Evolutionary conservation across 2,797 vertebrate species (phyloP), one percentile per base, ranked within the genome.

Genomic region (Pteronotus mesoamericanus): DNA sequence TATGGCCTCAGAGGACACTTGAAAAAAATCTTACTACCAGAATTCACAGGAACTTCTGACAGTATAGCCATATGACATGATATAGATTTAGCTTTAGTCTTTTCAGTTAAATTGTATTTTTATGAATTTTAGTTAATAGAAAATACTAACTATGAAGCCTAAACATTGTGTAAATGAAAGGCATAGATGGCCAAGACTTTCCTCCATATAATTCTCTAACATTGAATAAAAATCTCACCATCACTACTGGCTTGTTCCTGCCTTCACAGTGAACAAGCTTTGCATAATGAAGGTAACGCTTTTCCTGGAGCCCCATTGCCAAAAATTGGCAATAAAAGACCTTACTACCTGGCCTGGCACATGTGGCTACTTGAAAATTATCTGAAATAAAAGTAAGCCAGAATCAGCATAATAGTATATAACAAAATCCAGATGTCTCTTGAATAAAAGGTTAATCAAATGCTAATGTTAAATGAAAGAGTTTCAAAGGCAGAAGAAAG

Each of bases 401-500:
- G 92, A 91, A 97, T 96, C 61, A 90, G 91, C 68, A 80, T 96
- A 96, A 96, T 74, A 91, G 86, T 94, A 42, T 83, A 34, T 95
- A 94, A 95, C 94, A 97, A 97, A 97, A 95, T 79, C 95, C 96
- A 97, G 96, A 96, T 80, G 86, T 95, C 96, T 96, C 79, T 94
- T 80, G 95, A 92, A 93, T 94, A 95, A 97, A 97, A 97, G 95
- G 95, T 97, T 97, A 97, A 96, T 97, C 86, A 75, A 96, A 96
- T 96, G 97, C 92, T 97, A 96, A 97, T 89, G 95, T 83, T 95
- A 96, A 96, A 95, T 68, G 46, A 96, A 94, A 91, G 91, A 90
- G 69, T 91, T 97, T 91, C 82, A 89, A 94, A 97, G 91, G 37
- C 95, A 96, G 53, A 61, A 95, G 85, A 93, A 97, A 96, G 86